Evolutionary conservation across 2,888 invertebrate species (phyloP).

Genomic region (Helobdella robusta): DNA sequence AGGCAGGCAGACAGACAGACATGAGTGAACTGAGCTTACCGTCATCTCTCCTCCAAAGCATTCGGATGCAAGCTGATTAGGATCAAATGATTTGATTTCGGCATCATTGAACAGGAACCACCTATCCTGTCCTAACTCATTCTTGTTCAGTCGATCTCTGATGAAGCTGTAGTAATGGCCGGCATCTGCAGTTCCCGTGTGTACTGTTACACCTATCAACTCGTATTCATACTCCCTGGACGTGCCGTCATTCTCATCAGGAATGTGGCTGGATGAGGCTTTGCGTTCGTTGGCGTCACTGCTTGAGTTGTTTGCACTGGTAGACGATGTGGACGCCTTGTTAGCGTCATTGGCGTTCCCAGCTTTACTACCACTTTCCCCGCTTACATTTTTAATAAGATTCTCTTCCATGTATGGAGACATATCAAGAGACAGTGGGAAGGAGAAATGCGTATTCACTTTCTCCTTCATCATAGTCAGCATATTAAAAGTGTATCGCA

Average conservation of each 20-base stretch:
- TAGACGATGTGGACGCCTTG: neutral
- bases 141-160: conserved; percentile 62
- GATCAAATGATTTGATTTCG: conserved; percentile 74
- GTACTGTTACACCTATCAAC: conserved; percentile 85
- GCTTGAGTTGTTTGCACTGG: conserved; percentile 7
- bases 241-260: no score
- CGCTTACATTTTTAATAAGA: conserved; percentile 48
- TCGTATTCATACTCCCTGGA: conserved; percentile 58
- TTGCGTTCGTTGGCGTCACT: conserved; percentile 29
- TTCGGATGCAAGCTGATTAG: conserved; percentile 83
- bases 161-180: conserved; percentile 92
- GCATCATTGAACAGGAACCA: conserved; percentile 58
- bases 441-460: conserved; percentile 91
- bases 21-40: conserved; percentile 52
- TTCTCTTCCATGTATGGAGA: conserved; percentile 86
- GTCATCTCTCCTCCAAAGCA: conserved; percentile 97
- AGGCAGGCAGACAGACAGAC: no score
- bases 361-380: conserved; percentile 1
- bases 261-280: no score
- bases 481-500: conserved; percentile 96
- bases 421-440: conserved; percentile 85
- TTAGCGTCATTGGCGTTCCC: neutral
- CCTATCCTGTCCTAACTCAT: conserved; percentile 63
- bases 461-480: conserved; percentile 92
- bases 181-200: conserved; percentile 94